Base-by-base conservation (phyloP, 2,797 vertebrate species). In the Tapirus indicus region DNA sequence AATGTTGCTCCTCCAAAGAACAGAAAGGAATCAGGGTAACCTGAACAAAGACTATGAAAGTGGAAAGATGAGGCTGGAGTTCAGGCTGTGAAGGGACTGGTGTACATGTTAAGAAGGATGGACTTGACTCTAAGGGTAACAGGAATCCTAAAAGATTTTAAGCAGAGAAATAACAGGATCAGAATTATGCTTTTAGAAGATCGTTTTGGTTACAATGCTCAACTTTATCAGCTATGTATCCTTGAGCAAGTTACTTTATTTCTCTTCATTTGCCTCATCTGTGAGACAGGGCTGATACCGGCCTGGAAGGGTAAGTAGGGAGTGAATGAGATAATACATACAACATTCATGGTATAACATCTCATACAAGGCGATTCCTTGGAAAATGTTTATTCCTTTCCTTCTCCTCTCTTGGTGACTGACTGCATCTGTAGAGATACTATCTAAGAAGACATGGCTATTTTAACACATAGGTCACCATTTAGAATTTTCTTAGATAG, bases 121-220 rank as follows among this genome's bases (percentile, higher is more conserved):
- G 60, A 88, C 27, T 56, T 88, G 66, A 56, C 14, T 4, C 14
- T 47, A 7, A 72, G 27, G 20, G 14, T 47, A 71, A 56, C 3
- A 9, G 74, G 29, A 82, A 78, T 84, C 49, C 88, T 90, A 27
- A 74, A 94, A 77, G n/a, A 69, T 64, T 66, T 77, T 82, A 93
- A 92, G 77, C 52, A 80, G 82, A 84, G 78, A 96, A 92, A 92
- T n/a, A 58, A 32, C 38, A 23, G 1, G 7, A 94, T 90, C 49
- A 94, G 62, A 75, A 91, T 68, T 92, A 60, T 68, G 25, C 25
- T 88, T 88, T 49, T 52, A n/a, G 54, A 52, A 77, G 10, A 56
- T 27, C 20, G 52, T 83, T 96, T 74, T 78, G 60, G 17, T 18
- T 75, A 56, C 68, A 62, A 21, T 56, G 56, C 14, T 91, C 49